Base-by-base conservation (phyloP, 2,113 vertebrate genomes). In the Xiphophorus maculatus region DNA sequence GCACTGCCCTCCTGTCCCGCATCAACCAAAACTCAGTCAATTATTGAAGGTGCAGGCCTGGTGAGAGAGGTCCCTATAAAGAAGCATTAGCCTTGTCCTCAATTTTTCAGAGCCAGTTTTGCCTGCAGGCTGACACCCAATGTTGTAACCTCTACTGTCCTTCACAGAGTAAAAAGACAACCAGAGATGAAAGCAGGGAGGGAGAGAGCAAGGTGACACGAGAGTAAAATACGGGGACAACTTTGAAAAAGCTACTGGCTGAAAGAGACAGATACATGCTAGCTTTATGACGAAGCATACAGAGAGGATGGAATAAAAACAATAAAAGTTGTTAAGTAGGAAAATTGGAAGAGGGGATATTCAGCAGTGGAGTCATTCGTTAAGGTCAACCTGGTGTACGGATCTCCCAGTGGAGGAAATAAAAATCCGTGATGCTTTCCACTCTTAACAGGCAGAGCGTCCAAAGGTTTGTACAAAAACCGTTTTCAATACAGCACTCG, bases 141-240 rank as follows among this genome's bases (percentile, higher is more conserved):
- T 73, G 29, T 51, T 71, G 51, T 79, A 79, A 79, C 88, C 86
- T 87, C 82, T 1, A 1, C 76, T 60, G 80, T 85, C 81, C 88
- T 88, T 88, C 72, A 76, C 66, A 0, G 29, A 69, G 65, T 48
- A 74, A 65, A 37, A 65, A 71, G 30, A 35, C 0, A 8, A 7
- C 27, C 22, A 22, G 35, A 65, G 3, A n/a, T 22, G 14, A 54
- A 40, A 58, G 60, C 27, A n/a, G 77, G 51, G 28, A 33, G 25
- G 58, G 63, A 30, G 30, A n/a, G 40, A 35, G 25, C 5, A 62
- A 72, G 66, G 63, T 66, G 74, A 9, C 54, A 65, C 11, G 13
- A 35, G 27, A 76, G 67, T 42, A 54, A 37, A 65, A 75, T 74
- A 48, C 54, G 10, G 28, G 66, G 58, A 3, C 19, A 32, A 64